These are phyloP conservation scores for Pelobates fuscus DNA, from an alignment of 2,113 vertebrate genomes.

Conservation along the genomic window DNA sequence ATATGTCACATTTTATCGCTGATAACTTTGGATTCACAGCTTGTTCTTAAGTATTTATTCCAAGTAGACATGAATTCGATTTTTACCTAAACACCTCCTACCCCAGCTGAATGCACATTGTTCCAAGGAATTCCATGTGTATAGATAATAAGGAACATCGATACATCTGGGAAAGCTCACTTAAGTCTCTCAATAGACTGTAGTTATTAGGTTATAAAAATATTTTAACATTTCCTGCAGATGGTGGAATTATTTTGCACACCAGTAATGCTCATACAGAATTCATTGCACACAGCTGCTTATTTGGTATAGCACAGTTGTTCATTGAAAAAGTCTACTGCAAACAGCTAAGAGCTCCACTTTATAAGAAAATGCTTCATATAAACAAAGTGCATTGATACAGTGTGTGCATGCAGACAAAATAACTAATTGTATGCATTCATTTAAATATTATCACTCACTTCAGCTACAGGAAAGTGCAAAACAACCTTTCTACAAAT, in stretches of 20 bases:
- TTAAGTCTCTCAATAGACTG: constrained; percentile 64
- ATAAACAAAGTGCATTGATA: constrained; percentile 66
- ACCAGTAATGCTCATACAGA: constrained; percentile 73
- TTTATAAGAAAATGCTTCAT: constrained; percentile 64
- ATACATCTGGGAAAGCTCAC: constrained; percentile 74
- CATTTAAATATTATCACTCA: constrained; percentile 67
- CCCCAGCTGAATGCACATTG: constrained; percentile 60
- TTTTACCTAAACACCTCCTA: constrained; percentile 7
- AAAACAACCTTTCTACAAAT: too few relatives aligned
- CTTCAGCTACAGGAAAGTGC: neutral
- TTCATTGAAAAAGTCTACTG: constrained; percentile 69
- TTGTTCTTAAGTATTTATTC: constrained; percentile 19
- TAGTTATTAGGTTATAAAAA: constrained; percentile 73
- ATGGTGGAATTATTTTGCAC: constrained; percentile 74
- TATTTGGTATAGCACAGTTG: constrained; percentile 71
- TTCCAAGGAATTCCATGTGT: constrained; percentile 57
- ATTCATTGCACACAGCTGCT: constrained; percentile 78
- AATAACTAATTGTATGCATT: constrained; percentile 73
- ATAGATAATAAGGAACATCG: constrained; percentile 63
- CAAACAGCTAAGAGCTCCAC: constrained; percentile 65
- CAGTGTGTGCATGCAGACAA: constrained; percentile 52
- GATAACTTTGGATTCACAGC: neutral
- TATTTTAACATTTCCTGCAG: constrained; percentile 77
- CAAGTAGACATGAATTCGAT: constrained; percentile 33
- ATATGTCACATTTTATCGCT: too few relatives aligned